phyloP scores from a whole-genome alignment of 2,888 invertebrate species.

The Acanthosepion esculentum region DNA sequence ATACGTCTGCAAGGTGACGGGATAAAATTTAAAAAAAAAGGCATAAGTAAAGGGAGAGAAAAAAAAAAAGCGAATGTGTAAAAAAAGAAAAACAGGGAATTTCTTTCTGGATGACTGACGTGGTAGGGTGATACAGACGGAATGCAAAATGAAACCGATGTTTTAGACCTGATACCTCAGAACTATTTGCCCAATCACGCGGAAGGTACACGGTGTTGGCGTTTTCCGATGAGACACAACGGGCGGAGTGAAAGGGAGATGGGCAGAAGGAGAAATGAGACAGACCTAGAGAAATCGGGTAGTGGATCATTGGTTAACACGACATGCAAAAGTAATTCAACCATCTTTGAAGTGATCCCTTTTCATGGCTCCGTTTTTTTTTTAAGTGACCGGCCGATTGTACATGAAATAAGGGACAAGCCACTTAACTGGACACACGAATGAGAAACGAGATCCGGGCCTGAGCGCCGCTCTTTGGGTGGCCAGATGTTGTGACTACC shows the following conservation, averaged over 20 bases:
- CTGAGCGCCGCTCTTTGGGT: background rate
- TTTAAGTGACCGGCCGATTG: background rate
- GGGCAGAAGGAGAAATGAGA: background rate
- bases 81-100: background rate
- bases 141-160: background rate
- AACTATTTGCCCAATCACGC: conserved; percentile 33
- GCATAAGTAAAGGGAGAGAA: background rate
- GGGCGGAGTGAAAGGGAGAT: background rate
- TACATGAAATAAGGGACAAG: background rate
- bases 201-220: background rate
- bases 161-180: conserved; percentile 17
- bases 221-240: background rate
- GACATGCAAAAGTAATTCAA: conserved; percentile 16
- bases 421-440: background rate
- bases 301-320: background rate
- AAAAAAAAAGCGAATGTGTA: background rate
- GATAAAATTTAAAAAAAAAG: background rate
- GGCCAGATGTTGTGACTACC: background rate
- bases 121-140: background rate
- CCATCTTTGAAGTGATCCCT: background rate
- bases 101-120: background rate
- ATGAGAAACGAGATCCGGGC: background rate
- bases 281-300: background rate
- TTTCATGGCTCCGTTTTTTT: background rate
- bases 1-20: background rate